A percentile compares a stretch with the other conserved stretches of the same genome.
Conservation (phyloP, 2,888 invertebrate genomes). For the Pardosa pseudoannulata region DNA sequence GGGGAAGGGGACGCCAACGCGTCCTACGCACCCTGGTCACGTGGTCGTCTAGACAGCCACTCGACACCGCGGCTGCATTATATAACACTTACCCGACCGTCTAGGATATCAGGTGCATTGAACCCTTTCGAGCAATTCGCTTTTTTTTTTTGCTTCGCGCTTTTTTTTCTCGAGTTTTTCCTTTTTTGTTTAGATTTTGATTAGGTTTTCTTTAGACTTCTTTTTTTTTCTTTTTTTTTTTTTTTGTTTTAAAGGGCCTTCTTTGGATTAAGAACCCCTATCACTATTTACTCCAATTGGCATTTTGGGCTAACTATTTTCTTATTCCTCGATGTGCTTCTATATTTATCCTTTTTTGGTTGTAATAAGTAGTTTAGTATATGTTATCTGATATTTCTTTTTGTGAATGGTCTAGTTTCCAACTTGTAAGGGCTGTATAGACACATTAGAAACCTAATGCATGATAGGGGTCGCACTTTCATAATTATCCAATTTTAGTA, state of each 20-base stretch:
- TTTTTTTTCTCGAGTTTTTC: conserved; percentile 24
- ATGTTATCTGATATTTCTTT: too few relatives aligned
- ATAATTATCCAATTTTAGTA: too few relatives aligned
- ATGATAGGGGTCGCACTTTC: too few relatives aligned
- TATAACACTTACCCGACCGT: conserved; percentile 48
- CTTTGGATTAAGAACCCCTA: not conserved
- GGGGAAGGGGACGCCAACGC: conserved; percentile 5
- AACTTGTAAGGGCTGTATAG: too few relatives aligned
- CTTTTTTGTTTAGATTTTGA: conserved; percentile 4
- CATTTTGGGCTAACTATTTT: too few relatives aligned
- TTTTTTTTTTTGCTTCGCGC: not conserved
- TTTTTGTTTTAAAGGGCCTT: not conserved
- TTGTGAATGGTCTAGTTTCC: too few relatives aligned
- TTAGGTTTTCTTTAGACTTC: not conserved
- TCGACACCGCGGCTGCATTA: conserved; percentile 50
- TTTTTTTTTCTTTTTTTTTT: conserved; percentile 1
- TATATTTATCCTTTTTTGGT: too few relatives aligned
- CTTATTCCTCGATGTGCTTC: too few relatives aligned
- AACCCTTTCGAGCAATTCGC: conserved; percentile 34
- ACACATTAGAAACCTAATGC: too few relatives aligned
- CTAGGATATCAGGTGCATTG: conserved; percentile 62
- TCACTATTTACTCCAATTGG: too few relatives aligned
- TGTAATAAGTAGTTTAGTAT: too few relatives aligned
- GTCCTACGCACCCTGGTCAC: conserved; percentile 64
- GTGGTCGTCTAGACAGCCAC: conserved; percentile 68